A percentile compares a stretch with the other conserved stretches of the same genome.
phyloP scores from a whole-genome alignment of 2,888 invertebrate genomes.

The Harpalus rufipes region DNA sequence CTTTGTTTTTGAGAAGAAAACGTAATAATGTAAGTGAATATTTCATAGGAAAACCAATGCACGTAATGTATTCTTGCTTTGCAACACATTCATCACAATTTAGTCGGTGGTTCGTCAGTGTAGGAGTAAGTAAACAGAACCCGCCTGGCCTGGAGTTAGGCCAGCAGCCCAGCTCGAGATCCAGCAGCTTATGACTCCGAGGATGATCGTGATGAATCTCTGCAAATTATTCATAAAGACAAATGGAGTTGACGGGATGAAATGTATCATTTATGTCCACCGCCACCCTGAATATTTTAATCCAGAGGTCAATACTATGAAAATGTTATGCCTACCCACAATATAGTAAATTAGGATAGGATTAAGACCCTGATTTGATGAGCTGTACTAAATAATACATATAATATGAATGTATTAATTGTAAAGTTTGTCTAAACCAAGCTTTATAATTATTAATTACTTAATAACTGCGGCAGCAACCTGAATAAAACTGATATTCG shows the following conservation, averaged over 20 bases:
- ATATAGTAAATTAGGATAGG: background rate
- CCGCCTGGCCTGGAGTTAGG: no score
- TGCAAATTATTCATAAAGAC: constrained; percentile 51
- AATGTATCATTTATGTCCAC: constrained; percentile 43
- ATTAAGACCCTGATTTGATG: no score
- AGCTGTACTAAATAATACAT: no score
- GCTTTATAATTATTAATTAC: no score
- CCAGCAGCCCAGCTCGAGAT: background rate
- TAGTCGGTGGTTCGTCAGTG: background rate
- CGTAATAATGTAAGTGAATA: background rate
- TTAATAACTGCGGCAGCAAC: no score
- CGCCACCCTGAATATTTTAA: constrained; percentile 12
- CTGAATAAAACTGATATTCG: no score
- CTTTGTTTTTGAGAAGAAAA: no score
- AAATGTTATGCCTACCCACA: constrained; percentile 24
- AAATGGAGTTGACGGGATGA: constrained; percentile 46
- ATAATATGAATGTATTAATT: no score
- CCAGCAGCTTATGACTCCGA: constrained; percentile 8
- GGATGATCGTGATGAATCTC: constrained; percentile 45
- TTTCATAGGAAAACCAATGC: background rate
- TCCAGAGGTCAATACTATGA: constrained; percentile 21
- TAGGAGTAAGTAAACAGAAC: no score
- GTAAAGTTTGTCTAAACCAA: no score
- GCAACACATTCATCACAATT: constrained; percentile 4
- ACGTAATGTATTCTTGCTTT: background rate